A percentile compares a stretch with the other conserved stretches of the same genome.
phyloP scores from a whole-genome alignment of 2,113 vertebrate genomes.

The Sebastes fasciatus region DNA sequence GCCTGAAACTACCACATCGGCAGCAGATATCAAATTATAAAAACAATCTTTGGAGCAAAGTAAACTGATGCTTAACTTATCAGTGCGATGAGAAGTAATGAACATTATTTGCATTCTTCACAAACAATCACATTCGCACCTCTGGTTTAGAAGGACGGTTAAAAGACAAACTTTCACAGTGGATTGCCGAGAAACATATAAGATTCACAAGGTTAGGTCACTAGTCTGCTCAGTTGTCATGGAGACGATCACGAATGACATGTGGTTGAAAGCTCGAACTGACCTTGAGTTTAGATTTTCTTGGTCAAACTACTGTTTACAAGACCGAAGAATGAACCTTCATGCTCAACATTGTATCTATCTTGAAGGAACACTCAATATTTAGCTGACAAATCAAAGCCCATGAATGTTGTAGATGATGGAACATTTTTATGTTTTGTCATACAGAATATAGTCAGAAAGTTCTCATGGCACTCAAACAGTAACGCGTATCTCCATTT shows the following conservation, averaged over 20 bases:
- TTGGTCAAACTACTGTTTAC: background rate
- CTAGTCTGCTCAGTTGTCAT: background rate
- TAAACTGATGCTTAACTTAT: too few relatives aligned
- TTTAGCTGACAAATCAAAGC: background rate
- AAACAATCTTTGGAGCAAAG: background rate
- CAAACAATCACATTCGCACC: background rate
- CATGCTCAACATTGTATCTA: background rate
- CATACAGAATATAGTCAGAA: background rate
- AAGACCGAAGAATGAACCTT: background rate
- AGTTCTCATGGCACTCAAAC: slow-evolving; percentile 18
- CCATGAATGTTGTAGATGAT: background rate
- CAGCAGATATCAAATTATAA: background rate
- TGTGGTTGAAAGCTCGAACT: background rate
- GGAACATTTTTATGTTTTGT: slow-evolving; percentile 2
- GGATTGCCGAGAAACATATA: background rate
- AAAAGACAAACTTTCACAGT: background rate
- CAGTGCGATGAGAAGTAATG: background rate
- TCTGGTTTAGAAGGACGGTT: too few relatives aligned
- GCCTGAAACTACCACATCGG: background rate
- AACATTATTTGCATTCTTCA: background rate
- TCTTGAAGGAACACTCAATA: background rate
- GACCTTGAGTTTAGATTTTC: too few relatives aligned
- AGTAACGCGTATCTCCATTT: background rate
- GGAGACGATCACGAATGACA: background rate
- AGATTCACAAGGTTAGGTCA: background rate